phyloP scores from a whole-genome alignment of 2,113 vertebrate species.

The Urocolius indicus region DNA sequence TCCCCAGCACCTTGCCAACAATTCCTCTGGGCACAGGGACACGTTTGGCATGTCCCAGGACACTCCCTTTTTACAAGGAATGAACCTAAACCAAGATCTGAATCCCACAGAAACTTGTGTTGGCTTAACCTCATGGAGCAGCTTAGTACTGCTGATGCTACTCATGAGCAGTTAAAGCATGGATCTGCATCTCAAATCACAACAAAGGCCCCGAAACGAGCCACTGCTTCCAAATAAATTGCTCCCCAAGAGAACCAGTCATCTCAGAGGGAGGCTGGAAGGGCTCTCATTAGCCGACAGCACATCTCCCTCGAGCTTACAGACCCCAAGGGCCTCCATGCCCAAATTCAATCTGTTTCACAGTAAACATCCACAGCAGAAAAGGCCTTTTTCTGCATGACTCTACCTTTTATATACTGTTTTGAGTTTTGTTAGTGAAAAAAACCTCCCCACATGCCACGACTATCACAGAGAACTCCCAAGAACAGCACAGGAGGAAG shows the following conservation, averaged over 20 bases:
- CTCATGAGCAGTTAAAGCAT: not conserved
- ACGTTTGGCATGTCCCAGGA: not conserved
- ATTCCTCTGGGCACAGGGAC: not conserved
- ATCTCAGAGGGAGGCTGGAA: not conserved
- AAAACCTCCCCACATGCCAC: not conserved
- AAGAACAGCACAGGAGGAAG: not conserved
- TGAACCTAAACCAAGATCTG: not conserved
- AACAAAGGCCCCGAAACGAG: not conserved
- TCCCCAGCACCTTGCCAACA: not conserved
- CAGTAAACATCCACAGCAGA: not conserved
- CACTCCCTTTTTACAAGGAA: not conserved
- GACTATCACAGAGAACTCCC: not conserved
- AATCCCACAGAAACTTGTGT: rapidly evolving
- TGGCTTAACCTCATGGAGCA: not conserved
- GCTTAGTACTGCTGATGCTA: not conserved
- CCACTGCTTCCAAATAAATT: not conserved
- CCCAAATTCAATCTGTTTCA: not conserved
- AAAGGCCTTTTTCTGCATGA: not conserved
- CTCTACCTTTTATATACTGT: not conserved
- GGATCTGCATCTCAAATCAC: not conserved
- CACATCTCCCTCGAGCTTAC: not conserved
- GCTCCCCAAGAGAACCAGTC: not conserved
- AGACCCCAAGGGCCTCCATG: not conserved
- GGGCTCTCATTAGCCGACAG: not conserved
- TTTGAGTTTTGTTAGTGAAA: not conserved